Base-by-base conservation (phyloP, 2,113 vertebrate genomes). In the Mungos mungo region DNA sequence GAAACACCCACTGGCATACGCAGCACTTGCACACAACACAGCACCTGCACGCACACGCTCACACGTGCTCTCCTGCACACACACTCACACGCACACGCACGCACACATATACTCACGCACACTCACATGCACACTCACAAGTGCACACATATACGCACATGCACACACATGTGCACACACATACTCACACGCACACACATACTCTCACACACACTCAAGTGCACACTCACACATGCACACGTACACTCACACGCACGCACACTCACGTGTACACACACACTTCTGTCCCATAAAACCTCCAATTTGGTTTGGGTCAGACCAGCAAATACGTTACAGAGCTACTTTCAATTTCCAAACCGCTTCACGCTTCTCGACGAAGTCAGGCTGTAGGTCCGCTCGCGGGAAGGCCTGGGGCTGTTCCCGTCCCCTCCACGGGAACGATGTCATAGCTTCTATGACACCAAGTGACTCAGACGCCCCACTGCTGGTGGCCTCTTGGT, bases 91-190 rank as follows among this genome's bases (percentile, higher is more conserved):
- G 38, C 38, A 38, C 15, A 8, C 23, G 11, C 11, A 7, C 1
- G 4, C 10, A 10, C 25, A 3, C 27, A 7, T 14, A 12, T 11
- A 15, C 29, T 5, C 31, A 16, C 14, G 29, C 63, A 0, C 25
- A 29, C 16, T 1, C n/a, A 2, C 35, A 1, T 33, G 5, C 65
- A 2, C 9, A 15, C 25, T 33, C 3, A 6, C 29, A 80, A n/a
- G n/a, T n/a, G 4, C 10, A 10, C 25, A 3, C 27, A 7, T 14
- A 12, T 11, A 15, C 29, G 2, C 31, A 16, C 14, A n/a, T n/a
- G 29, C 63, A 0, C 25, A 29, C 16, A 0, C n/a, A 2, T 19
- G 1, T 33, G 5, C 65, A 2, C 9, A n/a, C n/a, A n/a, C n/a
- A n/a, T n/a, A n/a, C n/a, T n/a, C 69, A 57, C 54, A 15, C 13